Percentiles rank a stretch among this genome's conserved stretches.
Conservation (phyloP, 2,888 invertebrate genomes). For the Prenolepis imparis region DNA sequence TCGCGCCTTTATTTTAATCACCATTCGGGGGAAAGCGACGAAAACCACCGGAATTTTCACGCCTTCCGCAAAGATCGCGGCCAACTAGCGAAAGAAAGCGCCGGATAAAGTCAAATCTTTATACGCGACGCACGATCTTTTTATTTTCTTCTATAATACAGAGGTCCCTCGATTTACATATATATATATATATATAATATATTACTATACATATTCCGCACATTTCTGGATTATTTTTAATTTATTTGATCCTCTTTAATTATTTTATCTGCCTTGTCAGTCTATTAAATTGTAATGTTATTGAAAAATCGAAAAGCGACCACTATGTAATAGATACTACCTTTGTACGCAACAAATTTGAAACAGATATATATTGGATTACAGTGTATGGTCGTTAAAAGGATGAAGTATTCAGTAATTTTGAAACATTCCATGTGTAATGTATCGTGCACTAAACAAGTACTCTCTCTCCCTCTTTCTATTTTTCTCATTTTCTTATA, state of each 20-base stretch:
- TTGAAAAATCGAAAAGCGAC: neutral
- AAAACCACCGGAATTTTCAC: conserved; percentile 53
- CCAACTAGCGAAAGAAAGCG: conserved; percentile 25
- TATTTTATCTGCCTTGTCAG: neutral
- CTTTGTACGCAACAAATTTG: neutral
- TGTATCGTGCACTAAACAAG: neutral
- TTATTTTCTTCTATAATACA: no score
- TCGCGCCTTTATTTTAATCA: conserved; percentile 62
- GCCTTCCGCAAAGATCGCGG: conserved; percentile 20
- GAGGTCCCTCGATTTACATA: neutral
- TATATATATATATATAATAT: no score
- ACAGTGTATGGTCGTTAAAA: neutral
- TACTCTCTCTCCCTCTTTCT: neutral
- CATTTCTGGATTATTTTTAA: neutral
- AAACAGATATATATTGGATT: neutral
- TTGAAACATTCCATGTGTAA: neutral
- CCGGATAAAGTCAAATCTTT: conserved; percentile 10
- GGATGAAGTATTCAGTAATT: neutral
- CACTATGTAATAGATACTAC: neutral
- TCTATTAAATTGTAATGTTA: neutral
- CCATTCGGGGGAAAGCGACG: neutral
- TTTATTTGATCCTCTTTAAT: neutral
- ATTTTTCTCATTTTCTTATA: neutral
- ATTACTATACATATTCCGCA: no score
- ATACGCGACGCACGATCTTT: neutral